A percentile compares a stretch with the other conserved stretches of the same genome.
Evolutionary conservation across 1,140 invertebrate species (phyloP).

Genomic region (Chironomus striatipennis): DNA sequence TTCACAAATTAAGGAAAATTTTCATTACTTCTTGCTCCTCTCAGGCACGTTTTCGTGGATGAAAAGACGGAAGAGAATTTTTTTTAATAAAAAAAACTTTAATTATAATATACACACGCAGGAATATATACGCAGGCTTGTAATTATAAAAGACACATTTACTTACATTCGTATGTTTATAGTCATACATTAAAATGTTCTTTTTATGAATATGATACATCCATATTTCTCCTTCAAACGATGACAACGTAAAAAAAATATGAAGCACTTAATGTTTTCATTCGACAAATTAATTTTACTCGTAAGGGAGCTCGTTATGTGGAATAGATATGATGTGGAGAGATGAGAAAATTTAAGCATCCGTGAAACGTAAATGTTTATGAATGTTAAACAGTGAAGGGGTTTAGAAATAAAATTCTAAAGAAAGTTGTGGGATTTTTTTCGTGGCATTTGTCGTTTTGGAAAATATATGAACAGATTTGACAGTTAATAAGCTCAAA

Average conservation of each 20-base stretch:
- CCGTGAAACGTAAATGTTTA: too few species aligned
- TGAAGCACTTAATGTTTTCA: not conserved
- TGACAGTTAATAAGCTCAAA: too few species aligned
- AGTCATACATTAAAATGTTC: not conserved
- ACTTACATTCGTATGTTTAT: not conserved
- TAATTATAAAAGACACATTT: not conserved
- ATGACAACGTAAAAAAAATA: not conserved
- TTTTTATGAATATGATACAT: not conserved
- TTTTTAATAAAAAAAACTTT: too few species aligned
- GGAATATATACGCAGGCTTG: too few species aligned
- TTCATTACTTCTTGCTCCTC: not conserved
- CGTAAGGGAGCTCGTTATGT: not conserved
- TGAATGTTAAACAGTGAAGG: too few species aligned
- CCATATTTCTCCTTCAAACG: not conserved
- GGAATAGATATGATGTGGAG: not conserved
- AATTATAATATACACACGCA: too few species aligned
- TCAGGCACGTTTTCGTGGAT: not conserved
- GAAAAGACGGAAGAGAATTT: not conserved
- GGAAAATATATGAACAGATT: too few species aligned
- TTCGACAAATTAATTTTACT: constrained; percentile 4
- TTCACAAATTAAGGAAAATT: constrained; percentile 6
- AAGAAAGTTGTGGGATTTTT: too few species aligned
- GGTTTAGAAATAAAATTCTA: too few species aligned
- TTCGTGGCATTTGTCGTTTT: too few species aligned
- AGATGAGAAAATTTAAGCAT: not conserved